Conservation (phyloP, 1,140 invertebrate species). For the Oryzaephilus surinamensis region DNA sequence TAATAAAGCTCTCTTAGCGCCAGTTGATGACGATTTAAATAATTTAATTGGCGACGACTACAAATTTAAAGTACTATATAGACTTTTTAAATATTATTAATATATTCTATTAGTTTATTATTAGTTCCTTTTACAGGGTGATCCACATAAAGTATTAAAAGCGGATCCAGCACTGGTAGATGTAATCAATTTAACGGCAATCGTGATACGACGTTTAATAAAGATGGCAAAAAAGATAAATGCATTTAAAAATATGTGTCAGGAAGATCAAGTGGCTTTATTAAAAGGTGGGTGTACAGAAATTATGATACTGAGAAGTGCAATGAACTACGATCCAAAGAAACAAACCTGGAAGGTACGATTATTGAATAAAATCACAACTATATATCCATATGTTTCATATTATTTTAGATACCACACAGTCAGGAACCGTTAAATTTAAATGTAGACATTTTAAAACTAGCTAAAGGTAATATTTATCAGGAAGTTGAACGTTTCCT, state of each 20-base stretch:
- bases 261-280: conserved; percentile 82
- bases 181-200: conserved; percentile 81
- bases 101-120: conserved; percentile 1
- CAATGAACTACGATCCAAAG: conserved; percentile 77
- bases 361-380: neutral
- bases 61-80: conserved; percentile 45
- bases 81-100: neutral
- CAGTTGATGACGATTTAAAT: conserved; percentile 69
- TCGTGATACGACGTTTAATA: conserved; percentile 79
- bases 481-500: conserved; percentile 74
- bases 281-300: conserved; percentile 83
- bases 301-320: conserved; percentile 84
- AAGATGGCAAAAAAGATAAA: conserved; percentile 87
- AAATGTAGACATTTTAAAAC: conserved; percentile 74
- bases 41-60: conserved; percentile 50
- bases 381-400: no score
- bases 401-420: conserved; percentile 52
- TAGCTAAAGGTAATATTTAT: conserved; percentile 77
- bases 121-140: conserved; percentile 11
- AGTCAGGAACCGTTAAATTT: conserved; percentile 62
- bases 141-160: conserved; percentile 14
- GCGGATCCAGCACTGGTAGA: conserved; percentile 62
- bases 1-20: conserved; percentile 69
- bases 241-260: conserved; percentile 81
- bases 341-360: conserved; percentile 74